Base-by-base conservation (phyloP, 2,113 vertebrate genomes). In the Procapra przewalskii region DNA sequence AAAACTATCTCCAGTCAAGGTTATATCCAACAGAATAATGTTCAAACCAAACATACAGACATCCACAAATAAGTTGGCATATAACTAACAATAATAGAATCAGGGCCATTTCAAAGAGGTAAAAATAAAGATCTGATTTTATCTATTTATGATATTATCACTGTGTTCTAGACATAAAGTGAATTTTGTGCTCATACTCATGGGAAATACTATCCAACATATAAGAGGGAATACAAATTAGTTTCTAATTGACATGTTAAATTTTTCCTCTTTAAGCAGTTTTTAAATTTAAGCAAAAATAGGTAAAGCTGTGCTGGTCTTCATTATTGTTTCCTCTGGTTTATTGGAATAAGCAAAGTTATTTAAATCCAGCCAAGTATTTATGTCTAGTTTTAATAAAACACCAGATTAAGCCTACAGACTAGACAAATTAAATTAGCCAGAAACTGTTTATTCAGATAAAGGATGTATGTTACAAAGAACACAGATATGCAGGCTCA, bases 51-150 rank as follows among this genome's bases (percentile, higher is more conserved):
- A 94, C 4, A 88, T 52, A 92, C 3, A 90, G 88, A 96, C 92
- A 91, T 75, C 67, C 57, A 88, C 14, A 94, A 86, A 92, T 5
- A 82, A 85, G 21, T 43, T 64, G 92, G 43, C 23, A 94, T 59
- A 88, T 64, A 90, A 62, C 45, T 79, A 92, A 87, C n/a, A 91
- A 52, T 36, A 90, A 92, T 3, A 83, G 36, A 90, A 95, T 52
- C 52, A 64, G 36, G 48, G 64, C 40, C 48, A 87, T 84, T 95
- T 94, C 27, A 55, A 77, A 50, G 40, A 82, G 57, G 48, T 82
- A 91, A 93, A 94, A 96, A 85, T 81, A 91, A 92, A 96, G 77
- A 92, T 77, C 43, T 93, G 11, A 75, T 96, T 86, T 97, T 62
- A 95, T 54, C n/a, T 52, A 77, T 57, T 94, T 94, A 50, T 84